Base-by-base conservation (phyloP, 2,113 vertebrate species). In the Hoplias malabaricus region DNA sequence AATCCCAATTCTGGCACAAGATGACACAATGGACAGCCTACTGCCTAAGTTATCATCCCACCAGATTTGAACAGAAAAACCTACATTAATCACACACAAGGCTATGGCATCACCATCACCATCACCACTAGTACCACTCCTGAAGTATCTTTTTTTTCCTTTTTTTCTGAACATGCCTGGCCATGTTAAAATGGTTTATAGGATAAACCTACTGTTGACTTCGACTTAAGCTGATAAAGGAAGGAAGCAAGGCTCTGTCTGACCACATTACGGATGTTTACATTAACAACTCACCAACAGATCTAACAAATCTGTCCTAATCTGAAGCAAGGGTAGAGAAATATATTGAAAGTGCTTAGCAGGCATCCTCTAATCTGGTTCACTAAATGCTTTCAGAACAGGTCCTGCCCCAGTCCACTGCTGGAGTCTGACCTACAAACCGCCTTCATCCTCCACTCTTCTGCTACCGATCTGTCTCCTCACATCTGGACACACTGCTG, bases 1-100 rank as follows among this genome's bases (percentile, higher is more conserved):
- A 78, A 68, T 71, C 57, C 66, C 57, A 50, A 53, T 0, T 9
- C 54, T 59, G 42, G 66, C 54, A 78, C 56, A 10, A 48, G 54
- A 50, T 38, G n/a, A 53, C 1, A 23, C 48, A 6, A 50, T 1
- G 19, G 12, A 75, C 62, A 57, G 25, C 11, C 40, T 53, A 19
- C 48, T 53, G 63, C 56, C 62, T 31, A 71, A 67, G 11, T 10
- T 31, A 53, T n/a, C 16, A 54, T 59, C 33, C 69, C 56, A 70
- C 29, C 3, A 16, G n/a, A 62, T 56, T 36, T 56, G 23, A 19
- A 40, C 57, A 63, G n/a, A 59, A 31, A n/a, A 25, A 27, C 65
- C 65, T n/a, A 43, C 65, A 38, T 13, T 5, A 63, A 70, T 19
- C 21, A 59, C 19, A 6, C 29, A 14, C 29, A 5, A 16, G 31